Conservation (phyloP, 2,797 vertebrate genomes). For the Argentina silus region DNA sequence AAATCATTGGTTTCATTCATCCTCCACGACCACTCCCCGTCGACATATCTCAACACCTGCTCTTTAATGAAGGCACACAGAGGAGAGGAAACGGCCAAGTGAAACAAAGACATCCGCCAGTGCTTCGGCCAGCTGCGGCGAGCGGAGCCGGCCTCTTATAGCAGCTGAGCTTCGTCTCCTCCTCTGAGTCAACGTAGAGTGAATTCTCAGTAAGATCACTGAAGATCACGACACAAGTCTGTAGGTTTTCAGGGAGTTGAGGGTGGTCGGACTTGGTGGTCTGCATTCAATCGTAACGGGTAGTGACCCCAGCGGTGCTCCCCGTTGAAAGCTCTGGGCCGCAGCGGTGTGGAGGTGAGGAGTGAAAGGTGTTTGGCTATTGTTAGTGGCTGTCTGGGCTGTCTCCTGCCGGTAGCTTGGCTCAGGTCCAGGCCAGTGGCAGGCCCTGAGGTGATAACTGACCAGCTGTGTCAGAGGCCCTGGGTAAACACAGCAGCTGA, state of each 20-base stretch:
- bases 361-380: constrained; percentile 53
- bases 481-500: constrained; percentile 70
- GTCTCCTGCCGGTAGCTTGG: constrained; percentile 56
- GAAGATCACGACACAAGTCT: neutral
- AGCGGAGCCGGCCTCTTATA: constrained; percentile 55
- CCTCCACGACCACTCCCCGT: constrained; percentile 65
- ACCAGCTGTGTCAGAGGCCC: constrained; percentile 73
- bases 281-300: neutral
- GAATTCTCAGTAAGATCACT: constrained; percentile 18
- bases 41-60: constrained; percentile 75
- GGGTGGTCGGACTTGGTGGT: neutral
- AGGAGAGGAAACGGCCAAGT: constrained; percentile 52
- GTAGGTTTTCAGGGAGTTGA: neutral
- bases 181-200: constrained; percentile 27
- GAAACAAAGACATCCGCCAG: constrained; percentile 63
- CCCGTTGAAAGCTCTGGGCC: constrained; percentile 16
- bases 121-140: constrained; percentile 63
- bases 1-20: constrained; percentile 51
- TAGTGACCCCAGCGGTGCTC: constrained; percentile 2
- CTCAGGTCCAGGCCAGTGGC: constrained; percentile 66
- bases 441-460: constrained; percentile 66
- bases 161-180: constrained; percentile 49
- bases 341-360: constrained; percentile 19
- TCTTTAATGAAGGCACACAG: constrained; percentile 69
- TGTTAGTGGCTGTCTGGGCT: constrained; percentile 61